Conservation (phyloP, 2,888 invertebrate genomes). For the Athetis lepigone region DNA sequence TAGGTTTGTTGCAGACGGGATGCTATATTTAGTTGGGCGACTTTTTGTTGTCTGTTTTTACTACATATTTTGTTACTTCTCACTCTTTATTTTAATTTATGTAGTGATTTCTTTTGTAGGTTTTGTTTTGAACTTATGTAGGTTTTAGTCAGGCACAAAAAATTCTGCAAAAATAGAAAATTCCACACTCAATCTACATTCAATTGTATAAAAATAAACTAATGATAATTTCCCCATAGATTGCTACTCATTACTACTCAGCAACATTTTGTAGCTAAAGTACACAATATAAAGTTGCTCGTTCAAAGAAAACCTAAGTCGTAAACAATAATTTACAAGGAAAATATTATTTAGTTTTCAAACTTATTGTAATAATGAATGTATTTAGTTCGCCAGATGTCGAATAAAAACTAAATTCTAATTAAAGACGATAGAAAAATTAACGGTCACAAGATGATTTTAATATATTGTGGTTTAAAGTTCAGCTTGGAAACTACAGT, state of each 20-base stretch:
- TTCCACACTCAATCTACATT: no score
- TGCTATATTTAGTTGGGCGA: neutral
- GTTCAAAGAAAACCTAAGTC: slow-evolving; percentile 12
- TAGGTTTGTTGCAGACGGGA: slow-evolving; percentile 37
- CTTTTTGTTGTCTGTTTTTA: slow-evolving; percentile 10
- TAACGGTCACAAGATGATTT: neutral
- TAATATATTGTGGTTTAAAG: no score
- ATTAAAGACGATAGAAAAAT: no score
- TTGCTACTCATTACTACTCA: neutral
- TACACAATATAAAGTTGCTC: slow-evolving; percentile 12
- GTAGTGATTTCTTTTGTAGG: no score
- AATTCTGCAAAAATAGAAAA: no score
- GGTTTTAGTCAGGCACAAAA: no score
- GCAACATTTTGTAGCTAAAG: slow-evolving; percentile 8
- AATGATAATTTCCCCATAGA: neutral
- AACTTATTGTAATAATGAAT: slow-evolving; percentile 1
- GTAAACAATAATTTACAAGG: slow-evolving; percentile 21
- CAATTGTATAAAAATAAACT: neutral
- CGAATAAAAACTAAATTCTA: neutral
- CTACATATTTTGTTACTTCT: no score
- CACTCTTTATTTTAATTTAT: no score
- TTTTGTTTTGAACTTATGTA: no score
- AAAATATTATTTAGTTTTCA: slow-evolving; percentile 27
- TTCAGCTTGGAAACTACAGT: no score
- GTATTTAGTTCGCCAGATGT: slow-evolving; percentile 18